Evolutionary conservation across 53 echinoderm and acorn worm species (phyloP).

Genomic region (Henricia sp.): DNA sequence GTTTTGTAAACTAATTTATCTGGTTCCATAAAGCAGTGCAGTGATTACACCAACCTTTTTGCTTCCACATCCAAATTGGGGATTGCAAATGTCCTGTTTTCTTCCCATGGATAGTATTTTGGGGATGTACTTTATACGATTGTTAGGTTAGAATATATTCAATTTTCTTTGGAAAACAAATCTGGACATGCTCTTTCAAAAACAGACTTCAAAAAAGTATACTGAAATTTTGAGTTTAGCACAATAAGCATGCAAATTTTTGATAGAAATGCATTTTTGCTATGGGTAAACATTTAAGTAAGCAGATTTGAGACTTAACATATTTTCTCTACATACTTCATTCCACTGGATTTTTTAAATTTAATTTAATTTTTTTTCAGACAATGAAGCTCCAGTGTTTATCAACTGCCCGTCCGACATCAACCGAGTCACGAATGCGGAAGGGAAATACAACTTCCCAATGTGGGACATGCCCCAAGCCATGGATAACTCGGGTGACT

Average conservation of each 20-base stretch:
- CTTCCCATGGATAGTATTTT: too few relatives aligned
- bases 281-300: background rate
- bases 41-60: too few relatives aligned
- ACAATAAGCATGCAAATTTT: background rate
- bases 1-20: too few relatives aligned
- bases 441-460: constrained; percentile 13
- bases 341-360: background rate
- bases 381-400: constrained; percentile 59
- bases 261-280: background rate
- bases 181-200: too few relatives aligned
- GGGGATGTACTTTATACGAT: too few relatives aligned
- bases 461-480: constrained; percentile 57
- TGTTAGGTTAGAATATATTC: too few relatives aligned
- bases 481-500: constrained; percentile 56
- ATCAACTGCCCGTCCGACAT: constrained; percentile 59
- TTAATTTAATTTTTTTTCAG: constrained; percentile 23
- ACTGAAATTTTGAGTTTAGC: background rate
- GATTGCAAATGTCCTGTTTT: too few relatives aligned
- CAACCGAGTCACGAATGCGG: constrained; percentile 10
- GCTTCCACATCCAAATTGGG: too few relatives aligned
- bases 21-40: too few relatives aligned
- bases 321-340: background rate
- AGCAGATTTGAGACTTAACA: background rate
- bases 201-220: too few relatives aligned
- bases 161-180: too few relatives aligned